Evolutionary conservation across 1,140 invertebrate species (phyloP).

Genomic region (Trachymyrmex septentrionalis): DNA sequence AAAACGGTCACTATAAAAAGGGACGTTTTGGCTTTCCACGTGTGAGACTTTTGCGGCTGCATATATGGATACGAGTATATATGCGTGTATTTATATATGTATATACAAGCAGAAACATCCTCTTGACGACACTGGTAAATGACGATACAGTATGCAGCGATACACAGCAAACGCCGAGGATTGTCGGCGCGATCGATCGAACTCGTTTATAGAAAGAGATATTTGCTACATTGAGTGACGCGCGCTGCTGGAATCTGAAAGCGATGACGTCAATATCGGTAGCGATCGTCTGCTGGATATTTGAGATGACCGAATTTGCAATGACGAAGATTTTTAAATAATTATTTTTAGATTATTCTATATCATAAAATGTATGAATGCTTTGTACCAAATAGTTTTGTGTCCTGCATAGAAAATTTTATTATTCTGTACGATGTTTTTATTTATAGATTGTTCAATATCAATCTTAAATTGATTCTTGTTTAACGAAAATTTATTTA

Average conservation of each 20-base stretch:
- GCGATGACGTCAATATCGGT: conserved; percentile 49
- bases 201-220: conserved; percentile 44
- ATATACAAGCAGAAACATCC: conserved; percentile 32
- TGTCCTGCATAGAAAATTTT: neutral
- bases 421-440: neutral
- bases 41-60: neutral
- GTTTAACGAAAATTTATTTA: conserved; percentile 10
- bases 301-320: conserved; percentile 32
- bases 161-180: conserved; percentile 24
- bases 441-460: neutral
- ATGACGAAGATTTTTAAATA: conserved; percentile 31
- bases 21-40: neutral
- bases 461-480: neutral
- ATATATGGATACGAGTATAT: neutral
- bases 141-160: conserved; percentile 5
- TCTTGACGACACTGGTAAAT: conserved; percentile 24
- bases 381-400: neutral
- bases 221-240: conserved; percentile 13
- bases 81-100: neutral
- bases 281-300: conserved; percentile 14
- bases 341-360: conserved; percentile 30
- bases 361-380: neutral
- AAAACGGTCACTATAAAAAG: conserved; percentile 18
- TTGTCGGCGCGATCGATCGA: conserved; percentile 46
- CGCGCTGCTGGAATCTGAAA: conserved; percentile 38